phyloP scores from a whole-genome alignment of 2,113 vertebrate genomes.

The Gadus macrocephalus region DNA sequence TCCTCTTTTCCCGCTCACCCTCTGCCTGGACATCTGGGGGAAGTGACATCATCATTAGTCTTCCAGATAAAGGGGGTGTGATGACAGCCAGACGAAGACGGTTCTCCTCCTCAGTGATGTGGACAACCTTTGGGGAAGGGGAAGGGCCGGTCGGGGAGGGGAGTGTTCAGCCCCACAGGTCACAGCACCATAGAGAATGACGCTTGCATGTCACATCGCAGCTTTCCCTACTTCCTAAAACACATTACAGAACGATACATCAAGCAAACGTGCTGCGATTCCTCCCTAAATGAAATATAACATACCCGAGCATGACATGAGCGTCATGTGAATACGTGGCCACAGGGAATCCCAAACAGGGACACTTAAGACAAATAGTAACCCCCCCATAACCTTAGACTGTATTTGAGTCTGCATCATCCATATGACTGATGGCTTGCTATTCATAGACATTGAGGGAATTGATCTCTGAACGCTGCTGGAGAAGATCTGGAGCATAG shows the following conservation, averaged over 20 bases:
- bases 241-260: no score
- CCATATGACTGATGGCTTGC: conserved; percentile 50
- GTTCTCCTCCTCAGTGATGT: conserved; percentile 33
- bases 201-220: no score
- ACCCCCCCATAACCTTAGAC: conserved; percentile 26
- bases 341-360: not conserved
- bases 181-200: no score
- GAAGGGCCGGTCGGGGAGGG: no score
- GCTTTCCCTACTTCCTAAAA: no score
- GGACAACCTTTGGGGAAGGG: not conserved
- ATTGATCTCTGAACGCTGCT: conserved; percentile 44
- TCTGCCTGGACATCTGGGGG: conserved; percentile 9
- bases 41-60: conserved; percentile 40
- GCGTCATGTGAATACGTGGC: conserved; percentile 1
- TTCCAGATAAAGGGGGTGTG: conserved; percentile 7
- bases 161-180: no score
- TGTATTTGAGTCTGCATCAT: conserved; percentile 38
- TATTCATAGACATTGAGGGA: conserved; percentile 62
- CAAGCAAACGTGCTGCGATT: not conserved
- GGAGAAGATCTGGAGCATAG: conserved; percentile 45
- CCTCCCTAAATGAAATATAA: not conserved
- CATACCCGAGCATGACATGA: not conserved
- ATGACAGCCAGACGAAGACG: not conserved
- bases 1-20: not conserved
- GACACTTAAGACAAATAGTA: conserved; percentile 32